These are phyloP conservation scores for Mionectes olivaceus DNA, from an alignment of 2,797 vertebrate species.

Conservation along the genomic window DNA sequence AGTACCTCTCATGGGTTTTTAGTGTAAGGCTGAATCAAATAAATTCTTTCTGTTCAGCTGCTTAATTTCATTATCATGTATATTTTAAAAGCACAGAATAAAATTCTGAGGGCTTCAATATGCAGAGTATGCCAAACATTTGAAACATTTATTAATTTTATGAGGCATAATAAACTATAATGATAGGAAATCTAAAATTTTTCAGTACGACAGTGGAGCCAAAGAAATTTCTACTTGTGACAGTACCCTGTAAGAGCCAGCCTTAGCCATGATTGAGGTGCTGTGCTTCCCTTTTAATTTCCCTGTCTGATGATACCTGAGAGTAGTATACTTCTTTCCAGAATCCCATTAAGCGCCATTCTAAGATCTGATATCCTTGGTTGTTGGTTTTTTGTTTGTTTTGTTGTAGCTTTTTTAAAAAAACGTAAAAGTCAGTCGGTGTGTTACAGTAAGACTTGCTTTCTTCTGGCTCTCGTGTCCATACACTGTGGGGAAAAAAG, in stretches of 20 bases:
- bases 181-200: conserved; percentile 60
- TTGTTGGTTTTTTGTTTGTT: background rate
- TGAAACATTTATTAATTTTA: conserved; percentile 75
- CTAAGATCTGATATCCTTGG: conserved; percentile 75
- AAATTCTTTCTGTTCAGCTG: conserved; percentile 40
- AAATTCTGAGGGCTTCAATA: conserved; percentile 43
- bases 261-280: conserved; percentile 77
- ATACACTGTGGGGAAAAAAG: conserved; percentile 81
- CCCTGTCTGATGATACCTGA: conserved; percentile 72
- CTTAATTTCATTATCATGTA: conserved; percentile 49
- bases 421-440: conserved; percentile 86
- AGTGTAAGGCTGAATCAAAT: conserved; percentile 1
- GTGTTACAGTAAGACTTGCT: conserved; percentile 82
- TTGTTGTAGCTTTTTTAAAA: background rate
- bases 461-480: conserved; percentile 85
- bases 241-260: conserved; percentile 73
- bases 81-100: conserved; percentile 8
- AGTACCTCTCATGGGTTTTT: background rate
- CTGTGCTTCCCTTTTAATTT: conserved; percentile 79
- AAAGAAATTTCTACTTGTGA: conserved; percentile 76
- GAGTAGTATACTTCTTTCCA: conserved; percentile 76
- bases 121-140: conserved; percentile 45
- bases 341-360: conserved; percentile 73
- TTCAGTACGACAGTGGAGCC: conserved; percentile 23
- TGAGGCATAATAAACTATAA: conserved; percentile 62